Conservation (phyloP, 2,113 vertebrate species). For the Xiphophorus maculatus region DNA sequence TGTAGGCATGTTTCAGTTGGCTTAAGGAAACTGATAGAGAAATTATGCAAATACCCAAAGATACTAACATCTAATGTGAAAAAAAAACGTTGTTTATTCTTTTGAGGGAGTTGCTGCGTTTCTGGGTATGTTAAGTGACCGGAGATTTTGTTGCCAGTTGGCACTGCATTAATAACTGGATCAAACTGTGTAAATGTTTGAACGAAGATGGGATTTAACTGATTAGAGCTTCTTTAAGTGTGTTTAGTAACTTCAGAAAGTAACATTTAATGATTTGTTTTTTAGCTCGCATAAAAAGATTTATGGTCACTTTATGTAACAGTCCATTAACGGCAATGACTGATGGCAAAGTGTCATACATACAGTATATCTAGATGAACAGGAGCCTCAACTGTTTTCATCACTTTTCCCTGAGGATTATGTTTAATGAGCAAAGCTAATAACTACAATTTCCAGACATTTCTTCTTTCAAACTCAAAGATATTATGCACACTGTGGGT, state of each 20-base stretch:
- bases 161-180: background rate
- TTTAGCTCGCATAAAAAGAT: background rate
- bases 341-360: background rate
- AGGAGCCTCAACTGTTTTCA: background rate
- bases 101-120: background rate
- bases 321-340: too few species aligned
- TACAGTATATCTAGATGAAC: too few species aligned
- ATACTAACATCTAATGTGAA: too few species aligned
- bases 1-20: too few species aligned
- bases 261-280: background rate
- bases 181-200: background rate
- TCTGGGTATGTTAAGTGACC: background rate
- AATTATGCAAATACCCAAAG: too few species aligned
- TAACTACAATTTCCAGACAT: constrained; percentile 2
- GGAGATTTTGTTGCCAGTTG: background rate
- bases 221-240: background rate
- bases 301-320: too few species aligned
- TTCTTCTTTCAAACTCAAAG: background rate
- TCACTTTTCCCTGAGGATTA: constrained; percentile 2
- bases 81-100: too few species aligned
- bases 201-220: background rate
- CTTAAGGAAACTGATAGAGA: too few species aligned
- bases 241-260: background rate
- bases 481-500: background rate
- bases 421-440: constrained; percentile 23